These are phyloP conservation scores for Ammodytes marinus DNA, from an alignment of 2,113 vertebrate genomes.

Conservation along the genomic window DNA sequence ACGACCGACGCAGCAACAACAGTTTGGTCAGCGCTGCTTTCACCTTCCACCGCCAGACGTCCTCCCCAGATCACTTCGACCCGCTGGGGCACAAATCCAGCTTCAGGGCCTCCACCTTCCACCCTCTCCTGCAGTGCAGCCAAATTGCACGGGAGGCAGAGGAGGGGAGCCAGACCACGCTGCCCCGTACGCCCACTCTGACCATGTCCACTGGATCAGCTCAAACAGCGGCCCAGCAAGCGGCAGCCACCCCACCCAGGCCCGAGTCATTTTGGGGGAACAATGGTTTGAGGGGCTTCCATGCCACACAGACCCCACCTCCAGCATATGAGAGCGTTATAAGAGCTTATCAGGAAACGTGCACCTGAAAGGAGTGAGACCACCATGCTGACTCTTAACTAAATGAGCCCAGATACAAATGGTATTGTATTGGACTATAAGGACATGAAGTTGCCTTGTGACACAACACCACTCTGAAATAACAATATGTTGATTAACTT, in stretches of 20 bases:
- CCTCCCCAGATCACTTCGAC: constrained; percentile 89
- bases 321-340: constrained; percentile 96
- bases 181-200: constrained; percentile 84
- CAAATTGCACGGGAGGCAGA: constrained; percentile 91
- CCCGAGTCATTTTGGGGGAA: constrained; percentile 94
- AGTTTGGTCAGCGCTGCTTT: constrained; percentile 92
- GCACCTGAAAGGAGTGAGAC: constrained; percentile 74
- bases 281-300: constrained; percentile 84
- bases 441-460: neutral
- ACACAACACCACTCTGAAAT: constrained; percentile 2
- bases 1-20: constrained; percentile 94
- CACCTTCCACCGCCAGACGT: constrained; percentile 92
- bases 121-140: constrained; percentile 93
- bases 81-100: constrained; percentile 92
- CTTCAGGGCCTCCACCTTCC: constrained; percentile 96
- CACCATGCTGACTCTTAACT: constrained; percentile 14
- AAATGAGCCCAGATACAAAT: constrained; percentile 23
- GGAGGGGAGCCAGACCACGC: constrained; percentile 89
- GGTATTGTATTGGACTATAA: constrained; percentile 17
- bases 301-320: constrained; percentile 89
- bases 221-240: constrained; percentile 75
- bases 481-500: neutral
- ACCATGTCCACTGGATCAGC: constrained; percentile 82
- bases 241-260: constrained; percentile 75
- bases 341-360: constrained; percentile 93